phyloP scores from a whole-genome alignment of 2,113 vertebrate species.

The Procavia capensis region DNA sequence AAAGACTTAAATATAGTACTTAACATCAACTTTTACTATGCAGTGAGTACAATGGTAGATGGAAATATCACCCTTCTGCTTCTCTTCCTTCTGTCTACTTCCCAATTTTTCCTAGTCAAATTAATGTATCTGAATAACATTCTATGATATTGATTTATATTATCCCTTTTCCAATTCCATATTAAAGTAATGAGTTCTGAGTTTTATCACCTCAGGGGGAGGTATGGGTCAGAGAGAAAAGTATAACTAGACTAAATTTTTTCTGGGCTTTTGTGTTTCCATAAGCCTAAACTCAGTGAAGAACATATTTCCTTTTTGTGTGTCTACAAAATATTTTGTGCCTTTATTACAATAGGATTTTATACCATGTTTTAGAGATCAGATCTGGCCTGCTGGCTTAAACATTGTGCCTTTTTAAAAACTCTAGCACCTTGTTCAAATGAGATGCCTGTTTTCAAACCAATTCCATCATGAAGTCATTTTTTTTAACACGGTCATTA shows the following conservation, averaged over 20 bases:
- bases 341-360: background rate
- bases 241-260: background rate
- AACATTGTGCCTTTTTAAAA: background rate
- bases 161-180: conserved; percentile 3
- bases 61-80: background rate
- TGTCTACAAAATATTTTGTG: background rate
- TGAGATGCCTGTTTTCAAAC: background rate
- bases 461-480: background rate
- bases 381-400: background rate
- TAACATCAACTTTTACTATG: background rate
- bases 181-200: background rate
- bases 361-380: background rate
- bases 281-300: background rate
- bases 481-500: too few species aligned
- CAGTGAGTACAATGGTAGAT: background rate
- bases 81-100: background rate
- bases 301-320: background rate
- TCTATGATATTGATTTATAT: background rate
- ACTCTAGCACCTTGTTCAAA: background rate
- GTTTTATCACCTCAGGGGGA: background rate
- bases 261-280: background rate
- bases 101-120: background rate
- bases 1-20: background rate
- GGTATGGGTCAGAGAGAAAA: background rate
- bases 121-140: background rate